Evolutionary conservation across 2,113 vertebrate genomes (phyloP).

Genomic region (Megaceryle torquata): DNA sequence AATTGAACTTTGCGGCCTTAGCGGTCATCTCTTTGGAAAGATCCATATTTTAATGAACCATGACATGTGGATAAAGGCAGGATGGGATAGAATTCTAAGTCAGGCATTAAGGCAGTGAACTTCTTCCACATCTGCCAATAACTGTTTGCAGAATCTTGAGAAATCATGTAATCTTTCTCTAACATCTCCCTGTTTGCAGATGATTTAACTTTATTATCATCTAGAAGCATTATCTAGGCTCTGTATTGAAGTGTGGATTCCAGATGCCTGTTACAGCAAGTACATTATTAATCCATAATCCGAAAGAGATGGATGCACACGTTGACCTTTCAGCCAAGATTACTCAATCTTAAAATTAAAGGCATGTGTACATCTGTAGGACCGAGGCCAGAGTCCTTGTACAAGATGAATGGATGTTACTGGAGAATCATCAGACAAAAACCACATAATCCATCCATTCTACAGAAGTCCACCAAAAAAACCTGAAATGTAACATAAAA

Average conservation of each 20-base stretch:
- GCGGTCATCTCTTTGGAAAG: background rate
- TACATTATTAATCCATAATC: slow-evolving; percentile 46
- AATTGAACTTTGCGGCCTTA: background rate
- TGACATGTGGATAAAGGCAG: background rate
- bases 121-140: slow-evolving; percentile 8
- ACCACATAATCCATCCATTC: slow-evolving; percentile 41
- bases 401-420: slow-evolving; percentile 32
- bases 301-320: background rate
- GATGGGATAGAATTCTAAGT: background rate
- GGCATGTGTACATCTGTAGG: slow-evolving; percentile 33
- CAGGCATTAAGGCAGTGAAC: background rate
- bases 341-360: slow-evolving; percentile 49
- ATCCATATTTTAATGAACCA: background rate
- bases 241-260: slow-evolving; percentile 27
- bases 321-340: slow-evolving; percentile 38
- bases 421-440: slow-evolving; percentile 15
- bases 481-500: slow-evolving; percentile 6
- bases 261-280: slow-evolving; percentile 44
- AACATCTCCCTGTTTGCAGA: slow-evolving; percentile 15
- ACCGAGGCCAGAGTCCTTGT: background rate
- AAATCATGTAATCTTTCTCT: slow-evolving; percentile 4
- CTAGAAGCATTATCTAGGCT: background rate
- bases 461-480: background rate
- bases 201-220: slow-evolving; percentile 17
- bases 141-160: slow-evolving; percentile 12